These are phyloP conservation scores for Drosophila anomelani DNA, from an alignment of 2,888 invertebrate genomes.

Conservation along the genomic window DNA sequence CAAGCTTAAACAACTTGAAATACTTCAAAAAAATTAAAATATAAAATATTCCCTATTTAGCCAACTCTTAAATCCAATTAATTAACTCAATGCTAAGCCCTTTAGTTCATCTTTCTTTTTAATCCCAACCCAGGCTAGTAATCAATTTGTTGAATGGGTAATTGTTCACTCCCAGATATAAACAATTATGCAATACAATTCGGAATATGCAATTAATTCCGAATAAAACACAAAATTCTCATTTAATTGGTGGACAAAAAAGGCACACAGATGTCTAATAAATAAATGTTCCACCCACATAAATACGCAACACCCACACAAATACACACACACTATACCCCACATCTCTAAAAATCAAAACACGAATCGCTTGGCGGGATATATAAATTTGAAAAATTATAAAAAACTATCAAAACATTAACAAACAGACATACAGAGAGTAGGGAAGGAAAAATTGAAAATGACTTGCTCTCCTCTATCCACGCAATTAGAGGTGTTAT, in stretches of 20 bases:
- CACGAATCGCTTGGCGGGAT: conserved; percentile 49
- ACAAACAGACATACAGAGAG: conserved; percentile 53
- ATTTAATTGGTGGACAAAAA: conserved; percentile 74
- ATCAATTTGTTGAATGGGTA: conserved; percentile 36
- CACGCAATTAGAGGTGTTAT: conserved; percentile 8
- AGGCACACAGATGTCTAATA: conserved; percentile 52
- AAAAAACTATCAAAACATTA: conserved; percentile 82
- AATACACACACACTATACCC: conserved; percentile 12
- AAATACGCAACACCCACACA: conserved; percentile 67
- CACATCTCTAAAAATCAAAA: conserved; percentile 61
- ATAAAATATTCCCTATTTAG: too few relatives aligned
- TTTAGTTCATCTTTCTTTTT: neutral
- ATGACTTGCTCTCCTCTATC: conserved; percentile 16
- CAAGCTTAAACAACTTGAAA: too few relatives aligned
- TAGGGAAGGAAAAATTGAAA: conserved; percentile 27
- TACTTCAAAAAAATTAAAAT: too few relatives aligned
- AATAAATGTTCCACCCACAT: conserved; percentile 49
- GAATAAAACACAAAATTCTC: conserved; percentile 69
- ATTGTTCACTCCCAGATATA: conserved; percentile 58
- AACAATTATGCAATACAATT: conserved; percentile 72
- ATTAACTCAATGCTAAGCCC: neutral
- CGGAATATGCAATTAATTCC: conserved; percentile 66
- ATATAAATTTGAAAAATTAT: conserved; percentile 64
- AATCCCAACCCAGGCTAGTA: conserved; percentile 2
- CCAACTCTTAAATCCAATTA: too few relatives aligned